Percentiles rank a stretch among this genome's conserved stretches.
Conservation (phyloP, 2,797 vertebrate genomes). For the Coregonus suidteri region DNA sequence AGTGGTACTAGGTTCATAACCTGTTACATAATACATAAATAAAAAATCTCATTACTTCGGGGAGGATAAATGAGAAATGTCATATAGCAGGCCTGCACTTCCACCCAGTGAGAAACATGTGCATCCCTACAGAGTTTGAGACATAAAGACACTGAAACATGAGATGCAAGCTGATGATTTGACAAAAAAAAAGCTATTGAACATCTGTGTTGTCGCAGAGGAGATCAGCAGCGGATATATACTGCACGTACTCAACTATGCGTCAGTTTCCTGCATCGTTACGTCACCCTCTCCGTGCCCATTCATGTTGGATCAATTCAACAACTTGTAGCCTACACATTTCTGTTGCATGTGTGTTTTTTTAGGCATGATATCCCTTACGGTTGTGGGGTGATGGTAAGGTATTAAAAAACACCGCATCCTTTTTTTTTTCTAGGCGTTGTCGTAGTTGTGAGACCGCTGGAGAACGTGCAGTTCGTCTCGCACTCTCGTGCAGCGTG, state of each 20-base stretch:
- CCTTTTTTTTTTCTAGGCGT: not conserved
- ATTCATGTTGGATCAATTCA: not conserved
- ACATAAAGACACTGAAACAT: not conserved
- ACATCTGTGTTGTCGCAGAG: not conserved
- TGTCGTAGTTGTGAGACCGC: conserved; percentile 8
- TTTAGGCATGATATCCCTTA: not conserved
- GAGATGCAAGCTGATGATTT: no score
- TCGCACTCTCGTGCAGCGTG: conserved; percentile 55
- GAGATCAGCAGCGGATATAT: conserved; percentile 25
- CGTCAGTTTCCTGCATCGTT: conserved; percentile 4
- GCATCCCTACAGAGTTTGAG: not conserved
- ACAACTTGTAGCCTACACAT: not conserved
- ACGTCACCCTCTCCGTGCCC: not conserved
- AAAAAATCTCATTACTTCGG: no score
- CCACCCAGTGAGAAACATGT: no score
- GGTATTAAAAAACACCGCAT: conserved; percentile 13
- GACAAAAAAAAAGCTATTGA: not conserved
- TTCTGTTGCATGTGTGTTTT: not conserved
- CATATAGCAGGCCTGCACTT: no score
- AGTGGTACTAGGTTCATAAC: no score
- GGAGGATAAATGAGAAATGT: no score
- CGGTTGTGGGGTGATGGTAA: not conserved
- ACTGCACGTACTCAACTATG: conserved; percentile 73
- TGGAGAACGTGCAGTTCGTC: conserved; percentile 65
- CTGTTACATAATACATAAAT: no score